Evolutionary conservation across 2,797 vertebrate genomes (phyloP).

Genomic region (Aplochiton taeniatus): DNA sequence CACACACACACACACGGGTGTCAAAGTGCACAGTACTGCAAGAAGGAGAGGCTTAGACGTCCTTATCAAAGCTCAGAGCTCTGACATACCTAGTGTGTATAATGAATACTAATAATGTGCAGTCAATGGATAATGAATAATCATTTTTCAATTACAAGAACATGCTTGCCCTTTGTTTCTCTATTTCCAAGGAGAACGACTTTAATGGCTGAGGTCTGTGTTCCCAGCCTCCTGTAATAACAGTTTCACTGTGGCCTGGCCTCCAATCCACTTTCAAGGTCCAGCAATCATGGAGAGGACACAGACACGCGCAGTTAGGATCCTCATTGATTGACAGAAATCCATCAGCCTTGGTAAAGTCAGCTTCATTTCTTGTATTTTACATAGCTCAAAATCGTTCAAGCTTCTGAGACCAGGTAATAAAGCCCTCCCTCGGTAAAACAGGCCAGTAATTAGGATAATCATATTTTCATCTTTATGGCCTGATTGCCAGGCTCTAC

Average conservation of each 20-base stretch:
- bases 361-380: background rate
- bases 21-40: background rate
- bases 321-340: slow-evolving; percentile 7
- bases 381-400: background rate
- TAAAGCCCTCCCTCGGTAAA: too few relatives aligned
- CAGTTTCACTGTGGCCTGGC: background rate
- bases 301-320: slow-evolving; percentile 1
- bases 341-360: slow-evolving; percentile 4
- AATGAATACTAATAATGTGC: background rate
- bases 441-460: slow-evolving; percentile 49
- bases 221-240: background rate
- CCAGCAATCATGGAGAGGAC: slow-evolving; percentile 9
- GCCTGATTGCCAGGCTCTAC: too few relatives aligned
- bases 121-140: background rate
- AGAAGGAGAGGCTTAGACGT: too few relatives aligned
- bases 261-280: slow-evolving; percentile 7
- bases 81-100: background rate
- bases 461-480: slow-evolving; percentile 30
- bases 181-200: slow-evolving; percentile 5
- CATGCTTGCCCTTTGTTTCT: background rate
- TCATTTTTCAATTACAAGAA: background rate
- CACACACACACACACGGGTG: slow-evolving; percentile 1
- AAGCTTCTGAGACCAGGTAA: background rate
- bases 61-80: too few relatives aligned
- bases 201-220: background rate